These are phyloP conservation scores for Ptychodera flava DNA, from an alignment of 35 echinoderm and acorn worm species.

Conservation along the genomic window DNA sequence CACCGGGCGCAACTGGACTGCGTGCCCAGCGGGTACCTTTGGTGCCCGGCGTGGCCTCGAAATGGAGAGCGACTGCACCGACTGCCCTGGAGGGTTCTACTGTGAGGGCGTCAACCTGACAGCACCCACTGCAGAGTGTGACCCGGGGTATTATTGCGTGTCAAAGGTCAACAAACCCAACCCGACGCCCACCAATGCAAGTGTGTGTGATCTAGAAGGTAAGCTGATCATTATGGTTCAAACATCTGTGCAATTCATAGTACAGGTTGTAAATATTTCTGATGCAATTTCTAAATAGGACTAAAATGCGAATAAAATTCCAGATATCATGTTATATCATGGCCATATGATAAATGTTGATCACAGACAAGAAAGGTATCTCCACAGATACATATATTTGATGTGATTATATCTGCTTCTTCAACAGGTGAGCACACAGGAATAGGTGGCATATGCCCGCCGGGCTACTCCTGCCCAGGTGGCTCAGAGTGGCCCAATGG, in stretches of 20 bases:
- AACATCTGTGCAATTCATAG: no score
- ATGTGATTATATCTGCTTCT: no score
- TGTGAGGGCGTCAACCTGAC: constrained; percentile 73
- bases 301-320: no score
- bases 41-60: constrained; percentile 61
- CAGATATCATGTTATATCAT: no score
- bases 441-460: constrained; percentile 80
- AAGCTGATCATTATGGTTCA: no score
- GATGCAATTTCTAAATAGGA: no score
- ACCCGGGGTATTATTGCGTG: constrained; percentile 74
- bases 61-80: constrained; percentile 65
- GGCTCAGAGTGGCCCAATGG: constrained; percentile 58
- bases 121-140: constrained; percentile 50
- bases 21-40: constrained; percentile 87
- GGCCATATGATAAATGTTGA: no score
- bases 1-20: constrained; percentile 94
- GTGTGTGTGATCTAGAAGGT: neutral
- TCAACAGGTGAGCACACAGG: constrained; percentile 84
- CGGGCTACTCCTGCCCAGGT: constrained; percentile 59
- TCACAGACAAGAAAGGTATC: no score
- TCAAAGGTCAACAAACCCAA: constrained; percentile 75
- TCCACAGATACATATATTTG: no score
- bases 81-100: constrained; percentile 83
- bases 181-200: constrained; percentile 33
- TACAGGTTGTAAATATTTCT: no score